Evolutionary conservation across 2,113 vertebrate genomes (phyloP).

Genomic region (Forbesichthys agassizii): DNA sequence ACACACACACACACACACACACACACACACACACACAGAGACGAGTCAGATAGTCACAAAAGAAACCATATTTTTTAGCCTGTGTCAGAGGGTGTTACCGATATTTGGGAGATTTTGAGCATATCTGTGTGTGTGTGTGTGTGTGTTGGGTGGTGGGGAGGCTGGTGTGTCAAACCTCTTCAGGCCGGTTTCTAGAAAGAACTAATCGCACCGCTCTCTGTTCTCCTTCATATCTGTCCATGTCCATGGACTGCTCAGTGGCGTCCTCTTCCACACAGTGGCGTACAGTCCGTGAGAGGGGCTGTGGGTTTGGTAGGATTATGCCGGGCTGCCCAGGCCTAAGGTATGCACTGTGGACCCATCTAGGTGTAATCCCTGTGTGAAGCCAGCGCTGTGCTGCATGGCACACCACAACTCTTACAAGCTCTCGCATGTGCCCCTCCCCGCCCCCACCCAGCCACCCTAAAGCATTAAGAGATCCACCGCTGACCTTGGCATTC

Average conservation of each 20-base stretch:
- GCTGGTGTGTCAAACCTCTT: constrained; percentile 46
- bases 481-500: constrained; percentile 17
- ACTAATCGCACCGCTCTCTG: constrained; percentile 62
- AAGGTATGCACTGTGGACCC: constrained; percentile 64
- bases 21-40: background rate
- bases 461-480: no score
- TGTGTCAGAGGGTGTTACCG: no score
- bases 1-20: constrained; percentile 8
- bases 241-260: constrained; percentile 26
- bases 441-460: no score
- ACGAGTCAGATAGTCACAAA: constrained; percentile 26
- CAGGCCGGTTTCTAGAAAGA: constrained; percentile 22
- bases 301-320: constrained; percentile 32
- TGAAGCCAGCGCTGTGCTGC: constrained; percentile 50
- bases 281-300: background rate
- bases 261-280: constrained; percentile 41
- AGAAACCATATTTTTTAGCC: no score
- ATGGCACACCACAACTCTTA: constrained; percentile 40
- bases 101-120: no score
- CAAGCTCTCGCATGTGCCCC: constrained; percentile 34
- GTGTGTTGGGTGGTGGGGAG: constrained; percentile 43
- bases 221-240: constrained; percentile 63
- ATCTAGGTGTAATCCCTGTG: constrained; percentile 65
- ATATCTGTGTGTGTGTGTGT: constrained; percentile 15
- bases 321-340: constrained; percentile 48